Evolutionary conservation across 2,888 invertebrate genomes (phyloP).

Genomic region (Drosophila borborema): DNA sequence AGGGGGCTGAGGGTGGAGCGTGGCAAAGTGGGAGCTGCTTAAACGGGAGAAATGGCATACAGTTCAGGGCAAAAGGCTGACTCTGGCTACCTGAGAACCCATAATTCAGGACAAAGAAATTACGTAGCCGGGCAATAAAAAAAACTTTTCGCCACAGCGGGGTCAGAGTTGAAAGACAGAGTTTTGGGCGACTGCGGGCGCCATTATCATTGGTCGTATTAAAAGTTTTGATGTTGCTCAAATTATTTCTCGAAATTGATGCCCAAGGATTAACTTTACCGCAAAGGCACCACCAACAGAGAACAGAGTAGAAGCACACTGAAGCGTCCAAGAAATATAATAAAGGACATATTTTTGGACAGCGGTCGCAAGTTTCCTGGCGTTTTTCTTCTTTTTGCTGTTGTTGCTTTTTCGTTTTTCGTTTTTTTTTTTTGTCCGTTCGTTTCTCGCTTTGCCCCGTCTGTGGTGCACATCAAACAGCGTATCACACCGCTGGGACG

Average conservation of each 20-base stretch:
- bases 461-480: constrained; percentile 65
- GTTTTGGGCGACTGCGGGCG: constrained; percentile 22
- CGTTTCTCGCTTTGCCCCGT: background rate
- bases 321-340: constrained; percentile 61
- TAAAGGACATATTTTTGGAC: constrained; percentile 68
- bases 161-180: constrained; percentile 8
- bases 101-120: constrained; percentile 77
- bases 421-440: no score
- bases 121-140: constrained; percentile 73
- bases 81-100: constrained; percentile 42
- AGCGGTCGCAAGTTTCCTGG: constrained; percentile 43
- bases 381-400: background rate
- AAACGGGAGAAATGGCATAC: background rate
- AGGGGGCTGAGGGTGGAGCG: background rate
- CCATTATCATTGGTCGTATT: constrained; percentile 81
- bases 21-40: background rate
- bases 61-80: constrained; percentile 29
- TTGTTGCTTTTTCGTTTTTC: no score
- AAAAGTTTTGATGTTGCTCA: constrained; percentile 81
- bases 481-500: constrained; percentile 67
- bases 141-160: constrained; percentile 36
- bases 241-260: constrained; percentile 82
- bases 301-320: background rate
- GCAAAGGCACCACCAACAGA: constrained; percentile 5
- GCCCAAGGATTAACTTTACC: constrained; percentile 79